Evolutionary conservation across 2,888 invertebrate genomes (phyloP).

Genomic region (Drosophila antonietae): DNA sequence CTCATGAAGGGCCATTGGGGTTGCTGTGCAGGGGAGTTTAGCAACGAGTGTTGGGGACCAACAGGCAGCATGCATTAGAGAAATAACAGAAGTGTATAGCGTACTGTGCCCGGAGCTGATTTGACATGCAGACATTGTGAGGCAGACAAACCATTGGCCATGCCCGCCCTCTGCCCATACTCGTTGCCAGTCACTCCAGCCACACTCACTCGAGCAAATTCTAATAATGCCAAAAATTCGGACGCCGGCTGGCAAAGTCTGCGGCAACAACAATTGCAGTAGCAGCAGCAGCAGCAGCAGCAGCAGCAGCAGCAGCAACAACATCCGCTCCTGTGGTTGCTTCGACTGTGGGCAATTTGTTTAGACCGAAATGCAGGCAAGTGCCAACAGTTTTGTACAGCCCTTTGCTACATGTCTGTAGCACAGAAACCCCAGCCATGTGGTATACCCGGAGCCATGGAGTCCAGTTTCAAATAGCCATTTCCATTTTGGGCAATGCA

Average conservation of each 20-base stretch:
- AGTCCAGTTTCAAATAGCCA: conserved; percentile 34
- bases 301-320: conserved; percentile 18
- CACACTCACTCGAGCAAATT: conserved; percentile 45
- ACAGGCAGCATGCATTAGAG: conserved; percentile 27
- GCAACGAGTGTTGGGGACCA: conserved; percentile 12
- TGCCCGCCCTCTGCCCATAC: conserved; percentile 14
- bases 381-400: conserved; percentile 54
- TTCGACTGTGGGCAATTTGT: conserved; percentile 53
- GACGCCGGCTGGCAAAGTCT: conserved; percentile 41
- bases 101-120: conserved; percentile 4
- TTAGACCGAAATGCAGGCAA: conserved; percentile 50
- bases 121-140: conserved; percentile 36
- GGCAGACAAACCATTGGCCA: conserved; percentile 20
- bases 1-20: conserved; percentile 14
- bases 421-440: conserved; percentile 21
- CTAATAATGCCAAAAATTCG: conserved; percentile 65
- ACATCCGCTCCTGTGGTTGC: conserved; percentile 22
- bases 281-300: conserved; percentile 8
- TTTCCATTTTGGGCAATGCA: conserved; percentile 46
- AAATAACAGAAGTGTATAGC: conserved; percentile 35
- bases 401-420: conserved; percentile 35
- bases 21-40: background rate
- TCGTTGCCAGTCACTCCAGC: conserved; percentile 37
- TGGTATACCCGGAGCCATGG: conserved; percentile 10
- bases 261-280: conserved; percentile 11